Conservation (phyloP, 2,113 vertebrate genomes). For the Alligator sinensis region DNA sequence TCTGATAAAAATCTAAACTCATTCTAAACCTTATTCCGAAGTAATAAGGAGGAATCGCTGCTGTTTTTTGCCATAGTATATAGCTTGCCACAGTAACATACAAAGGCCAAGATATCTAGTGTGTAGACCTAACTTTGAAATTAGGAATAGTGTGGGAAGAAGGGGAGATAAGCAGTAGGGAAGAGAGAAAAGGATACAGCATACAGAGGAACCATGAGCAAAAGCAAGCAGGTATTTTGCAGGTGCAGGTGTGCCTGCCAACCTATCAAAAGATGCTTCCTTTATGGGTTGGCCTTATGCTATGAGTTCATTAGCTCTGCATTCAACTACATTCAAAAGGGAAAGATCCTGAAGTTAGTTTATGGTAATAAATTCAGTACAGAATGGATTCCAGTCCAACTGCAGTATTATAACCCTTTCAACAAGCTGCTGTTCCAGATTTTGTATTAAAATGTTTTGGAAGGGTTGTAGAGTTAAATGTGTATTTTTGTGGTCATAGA, state of each 20-base stretch:
- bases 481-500: background rate
- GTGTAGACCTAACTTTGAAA: background rate
- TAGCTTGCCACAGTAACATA: rapidly evolving
- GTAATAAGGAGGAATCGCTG: background rate
- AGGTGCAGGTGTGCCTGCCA: background rate
- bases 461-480: background rate
- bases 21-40: background rate
- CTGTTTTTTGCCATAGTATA: background rate
- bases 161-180: background rate
- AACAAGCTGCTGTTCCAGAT: background rate
- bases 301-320: background rate
- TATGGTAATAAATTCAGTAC: slow-evolving; percentile 24
- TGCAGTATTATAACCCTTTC: background rate
- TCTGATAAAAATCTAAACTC: background rate
- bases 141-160: background rate
- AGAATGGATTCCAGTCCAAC: rapidly evolving
- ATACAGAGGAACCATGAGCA: background rate
- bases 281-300: background rate
- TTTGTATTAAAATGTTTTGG: background rate
- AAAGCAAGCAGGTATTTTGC: background rate
- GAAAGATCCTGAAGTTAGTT: background rate
- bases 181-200: background rate
- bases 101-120: no score
- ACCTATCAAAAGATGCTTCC: background rate
- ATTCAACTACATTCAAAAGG: background rate